Conservation (phyloP, 92 coral and sea anemone genomes). For the Actinernus sp. region DNA sequence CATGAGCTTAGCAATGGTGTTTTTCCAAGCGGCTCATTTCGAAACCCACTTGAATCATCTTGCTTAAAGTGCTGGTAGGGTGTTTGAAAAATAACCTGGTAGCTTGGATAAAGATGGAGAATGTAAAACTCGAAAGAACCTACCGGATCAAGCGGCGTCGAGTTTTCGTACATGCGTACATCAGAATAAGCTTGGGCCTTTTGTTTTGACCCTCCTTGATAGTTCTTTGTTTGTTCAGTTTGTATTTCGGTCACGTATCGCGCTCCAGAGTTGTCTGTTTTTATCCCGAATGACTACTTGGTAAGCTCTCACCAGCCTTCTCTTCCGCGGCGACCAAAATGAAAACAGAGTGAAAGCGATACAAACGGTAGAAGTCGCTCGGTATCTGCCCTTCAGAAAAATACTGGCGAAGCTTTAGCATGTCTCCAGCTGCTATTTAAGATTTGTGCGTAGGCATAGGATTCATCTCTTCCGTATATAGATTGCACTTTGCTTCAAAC, state of each 20-base stretch:
- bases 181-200: constrained; percentile 32
- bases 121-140: constrained; percentile 38
- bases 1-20: constrained; percentile 20
- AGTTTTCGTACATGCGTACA: constrained; percentile 31
- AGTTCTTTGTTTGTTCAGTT: constrained; percentile 44
- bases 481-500: constrained; percentile 45
- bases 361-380: constrained; percentile 47
- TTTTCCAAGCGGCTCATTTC: too few species aligned
- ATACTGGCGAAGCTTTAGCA: constrained; percentile 18
- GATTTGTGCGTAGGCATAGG: constrained; percentile 41
- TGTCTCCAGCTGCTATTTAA: constrained; percentile 45
- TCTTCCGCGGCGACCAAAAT: constrained; percentile 38
- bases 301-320: constrained; percentile 34
- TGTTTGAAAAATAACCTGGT: constrained; percentile 44
- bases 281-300: constrained; percentile 19
- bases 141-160: constrained; percentile 46
- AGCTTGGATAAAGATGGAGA: constrained; percentile 21
- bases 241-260: constrained; percentile 36
- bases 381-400: constrained; percentile 44
- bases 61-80: constrained; percentile 22
- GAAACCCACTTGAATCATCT: too few species aligned
- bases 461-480: constrained; percentile 24
- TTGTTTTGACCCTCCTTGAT: constrained; percentile 55
- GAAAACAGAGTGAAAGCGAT: constrained; percentile 40
- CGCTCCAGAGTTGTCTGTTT: constrained; percentile 33